Percentiles rank a stretch among this genome's conserved stretches.
These are phyloP conservation scores for Hydriomena furcata DNA, from an alignment of 2,888 invertebrate species.

Conservation along the genomic window DNA sequence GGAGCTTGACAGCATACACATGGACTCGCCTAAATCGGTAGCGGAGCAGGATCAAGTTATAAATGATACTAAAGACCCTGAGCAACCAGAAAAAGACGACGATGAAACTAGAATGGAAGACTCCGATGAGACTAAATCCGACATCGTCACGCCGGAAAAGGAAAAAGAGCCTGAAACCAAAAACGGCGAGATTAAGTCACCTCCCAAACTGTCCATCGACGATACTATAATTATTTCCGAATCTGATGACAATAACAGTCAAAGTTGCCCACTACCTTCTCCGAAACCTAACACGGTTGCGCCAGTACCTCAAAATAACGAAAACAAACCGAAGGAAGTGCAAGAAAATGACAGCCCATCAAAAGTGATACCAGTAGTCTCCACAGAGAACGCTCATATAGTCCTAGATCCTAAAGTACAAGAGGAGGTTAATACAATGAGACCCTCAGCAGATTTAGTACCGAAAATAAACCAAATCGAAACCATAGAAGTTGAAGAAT, in stretches of 20 bases:
- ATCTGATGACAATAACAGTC: slow-evolving; percentile 78
- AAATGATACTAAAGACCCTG: slow-evolving; percentile 53
- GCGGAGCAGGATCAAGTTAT: slow-evolving; percentile 70
- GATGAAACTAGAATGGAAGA: slow-evolving; percentile 42
- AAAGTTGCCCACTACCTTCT: slow-evolving; percentile 76
- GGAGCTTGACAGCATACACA: slow-evolving; percentile 77
- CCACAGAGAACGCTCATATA: slow-evolving; percentile 72
- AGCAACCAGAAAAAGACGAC: slow-evolving; percentile 50
- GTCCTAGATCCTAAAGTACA: slow-evolving; percentile 70
- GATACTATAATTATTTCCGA: slow-evolving; percentile 78
- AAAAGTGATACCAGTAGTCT: slow-evolving; percentile 72
- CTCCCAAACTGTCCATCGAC: slow-evolving; percentile 55
- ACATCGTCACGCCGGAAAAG: slow-evolving; percentile 45
- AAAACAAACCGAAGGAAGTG: slow-evolving; percentile 65
- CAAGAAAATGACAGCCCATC: slow-evolving; percentile 69
- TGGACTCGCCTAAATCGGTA: slow-evolving; percentile 74
- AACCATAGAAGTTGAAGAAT: slow-evolving; percentile 73
- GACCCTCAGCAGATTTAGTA: slow-evolving; percentile 59
- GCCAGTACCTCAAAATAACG: slow-evolving; percentile 55
- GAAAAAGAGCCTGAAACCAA: slow-evolving; percentile 52
- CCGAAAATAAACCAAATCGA: slow-evolving; percentile 69
- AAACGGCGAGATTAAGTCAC: slow-evolving; percentile 62
- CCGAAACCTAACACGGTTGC: slow-evolving; percentile 62
- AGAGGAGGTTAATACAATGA: slow-evolving; percentile 54
- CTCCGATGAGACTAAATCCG: slow-evolving; percentile 43